A percentile compares a stretch with the other conserved stretches of the same genome.
phyloP scores from a whole-genome alignment of 2,888 invertebrate genomes.

The Mechanitis mazaeus region DNA sequence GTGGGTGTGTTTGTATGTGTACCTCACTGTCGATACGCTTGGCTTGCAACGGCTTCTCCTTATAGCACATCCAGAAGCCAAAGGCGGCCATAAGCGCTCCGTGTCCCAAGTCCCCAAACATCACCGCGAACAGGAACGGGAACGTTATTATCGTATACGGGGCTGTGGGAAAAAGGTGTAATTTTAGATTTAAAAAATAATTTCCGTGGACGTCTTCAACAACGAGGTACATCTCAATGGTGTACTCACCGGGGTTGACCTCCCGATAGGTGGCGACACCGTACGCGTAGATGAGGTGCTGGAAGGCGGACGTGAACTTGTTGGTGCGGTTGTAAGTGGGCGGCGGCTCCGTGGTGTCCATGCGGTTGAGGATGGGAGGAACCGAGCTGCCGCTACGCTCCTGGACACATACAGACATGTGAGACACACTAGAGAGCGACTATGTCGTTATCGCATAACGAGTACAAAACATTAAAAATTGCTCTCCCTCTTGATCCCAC shows the following conservation, averaged over 20 bases:
- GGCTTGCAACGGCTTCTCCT: conserved; percentile 92
- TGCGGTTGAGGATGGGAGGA: conserved; percentile 96
- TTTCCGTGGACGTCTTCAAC: no score
- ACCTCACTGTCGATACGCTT: conserved; percentile 94
- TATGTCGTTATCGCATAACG: no score
- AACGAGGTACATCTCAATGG: no score
- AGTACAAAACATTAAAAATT: no score
- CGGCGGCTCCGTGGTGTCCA: conserved; percentile 92
- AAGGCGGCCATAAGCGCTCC: conserved; percentile 94
- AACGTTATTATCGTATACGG: conserved; percentile 99
- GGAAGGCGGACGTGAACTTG: conserved; percentile 97
- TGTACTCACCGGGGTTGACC: conserved; percentile 88
- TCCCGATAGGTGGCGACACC: conserved; percentile 97
- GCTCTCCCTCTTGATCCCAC: no score
- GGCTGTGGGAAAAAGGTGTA: conserved; percentile 64
- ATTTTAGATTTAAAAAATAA: no score
- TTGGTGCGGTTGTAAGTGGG: conserved; percentile 98
- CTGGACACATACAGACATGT: conserved; percentile 57
- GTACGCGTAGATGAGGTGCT: conserved; percentile 96
- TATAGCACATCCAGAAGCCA: conserved; percentile 95
- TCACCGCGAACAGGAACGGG: conserved; percentile 96
- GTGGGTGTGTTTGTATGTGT: not conserved
- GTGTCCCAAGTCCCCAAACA: conserved; percentile 99
- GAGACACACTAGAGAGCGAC: no score
- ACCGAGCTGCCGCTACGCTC: conserved; percentile 96